Evolutionary conservation across 1,140 invertebrate species (phyloP).

Genomic region (Drosophila kurseongensis): DNA sequence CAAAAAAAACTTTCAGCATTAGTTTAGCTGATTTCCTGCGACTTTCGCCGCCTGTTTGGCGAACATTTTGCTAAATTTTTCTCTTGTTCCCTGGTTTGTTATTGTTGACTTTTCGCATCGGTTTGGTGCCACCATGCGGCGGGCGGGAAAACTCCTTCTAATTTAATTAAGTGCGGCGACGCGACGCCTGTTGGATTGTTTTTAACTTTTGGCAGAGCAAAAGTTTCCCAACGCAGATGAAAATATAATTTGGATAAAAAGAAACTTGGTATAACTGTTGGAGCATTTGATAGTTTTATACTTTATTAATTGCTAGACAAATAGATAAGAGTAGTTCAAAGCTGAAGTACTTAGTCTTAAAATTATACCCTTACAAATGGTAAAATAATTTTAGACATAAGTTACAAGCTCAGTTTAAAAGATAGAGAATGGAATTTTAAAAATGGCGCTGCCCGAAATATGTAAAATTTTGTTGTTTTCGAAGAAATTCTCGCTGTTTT

Average conservation of each 20-base stretch:
- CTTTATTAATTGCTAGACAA: slow-evolving; percentile 81
- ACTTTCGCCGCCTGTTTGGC: slow-evolving; percentile 44
- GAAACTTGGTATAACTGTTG: slow-evolving; percentile 64
- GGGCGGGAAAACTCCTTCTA: slow-evolving; percentile 52
- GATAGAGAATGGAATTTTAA: no score
- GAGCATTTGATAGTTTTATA: slow-evolving; percentile 79
- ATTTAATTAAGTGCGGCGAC: slow-evolving; percentile 80
- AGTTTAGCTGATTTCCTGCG: slow-evolving; percentile 73
- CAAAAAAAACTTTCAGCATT: slow-evolving; percentile 59
- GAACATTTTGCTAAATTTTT: slow-evolving; percentile 34
- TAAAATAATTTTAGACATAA: no score
- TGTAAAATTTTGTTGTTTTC: no score
- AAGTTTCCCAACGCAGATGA: slow-evolving; percentile 34
- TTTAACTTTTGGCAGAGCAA: slow-evolving; percentile 29
- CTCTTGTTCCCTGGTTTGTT: slow-evolving; percentile 34
- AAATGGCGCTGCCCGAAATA: no score
- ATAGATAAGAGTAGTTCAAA: slow-evolving; percentile 48
- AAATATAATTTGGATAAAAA: slow-evolving; percentile 39
- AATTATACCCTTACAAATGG: no score
- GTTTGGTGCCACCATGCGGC: slow-evolving; percentile 48
- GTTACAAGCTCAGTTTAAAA: no score
- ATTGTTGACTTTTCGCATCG: slow-evolving; percentile 61
- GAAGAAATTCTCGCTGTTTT: no score
- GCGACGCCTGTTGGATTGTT: slow-evolving; percentile 68
- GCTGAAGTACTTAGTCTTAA: no score